Evolutionary conservation across 1,140 invertebrate genomes (phyloP).

Genomic region (Drosophila subpulchrella): DNA sequence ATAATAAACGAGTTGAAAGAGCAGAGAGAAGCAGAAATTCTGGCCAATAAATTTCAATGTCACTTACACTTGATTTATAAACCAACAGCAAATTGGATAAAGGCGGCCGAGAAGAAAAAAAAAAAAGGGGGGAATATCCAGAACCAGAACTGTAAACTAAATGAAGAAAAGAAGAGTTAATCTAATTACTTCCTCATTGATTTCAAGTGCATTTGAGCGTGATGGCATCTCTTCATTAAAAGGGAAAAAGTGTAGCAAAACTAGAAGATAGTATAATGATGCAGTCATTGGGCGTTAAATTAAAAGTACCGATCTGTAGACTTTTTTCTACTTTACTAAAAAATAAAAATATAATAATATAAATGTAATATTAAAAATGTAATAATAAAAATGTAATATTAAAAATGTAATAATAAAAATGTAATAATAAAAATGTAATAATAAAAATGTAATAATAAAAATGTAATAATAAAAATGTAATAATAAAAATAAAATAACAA

Average conservation of each 20-base stretch:
- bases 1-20: slow-evolving; percentile 41
- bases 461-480: too few species aligned
- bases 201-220: slow-evolving; percentile 61
- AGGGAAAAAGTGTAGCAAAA: slow-evolving; percentile 61
- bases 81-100: slow-evolving; percentile 38
- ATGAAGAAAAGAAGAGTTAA: slow-evolving; percentile 34
- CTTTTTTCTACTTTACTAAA: not conserved
- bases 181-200: slow-evolving; percentile 79
- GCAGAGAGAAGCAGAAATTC: slow-evolving; percentile 17
- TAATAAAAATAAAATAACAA: not conserved
- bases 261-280: slow-evolving; percentile 1
- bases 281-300: not conserved
- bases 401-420: too few species aligned
- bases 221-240: not conserved
- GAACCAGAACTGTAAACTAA: slow-evolving; percentile 16
- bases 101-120: slow-evolving; percentile 3
- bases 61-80: slow-evolving; percentile 81
- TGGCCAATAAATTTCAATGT: slow-evolving; percentile 77
- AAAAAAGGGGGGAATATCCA: not conserved
- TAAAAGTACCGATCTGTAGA: not conserved
- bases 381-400: too few species aligned
- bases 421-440: too few species aligned
- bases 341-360: not conserved
- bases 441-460: too few species aligned
- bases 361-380: too few species aligned